Evolutionary conservation across 2,113 vertebrate genomes (phyloP).

Genomic region (Sinocyclocheilus grahami): DNA sequence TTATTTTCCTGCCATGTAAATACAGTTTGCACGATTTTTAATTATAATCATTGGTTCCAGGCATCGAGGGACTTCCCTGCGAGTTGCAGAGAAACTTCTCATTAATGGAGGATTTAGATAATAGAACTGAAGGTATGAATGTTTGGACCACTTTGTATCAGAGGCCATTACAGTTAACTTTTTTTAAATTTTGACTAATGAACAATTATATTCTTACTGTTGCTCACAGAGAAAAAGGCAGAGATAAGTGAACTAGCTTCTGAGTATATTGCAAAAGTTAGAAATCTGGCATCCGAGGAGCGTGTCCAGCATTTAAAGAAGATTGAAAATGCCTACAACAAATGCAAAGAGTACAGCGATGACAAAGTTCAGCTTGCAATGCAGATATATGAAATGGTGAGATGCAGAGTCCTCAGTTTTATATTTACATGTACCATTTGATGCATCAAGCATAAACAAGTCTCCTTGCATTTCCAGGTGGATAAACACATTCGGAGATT

Average conservation of each 20-base stretch:
- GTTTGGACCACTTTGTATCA: background rate
- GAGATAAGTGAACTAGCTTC: slow-evolving; percentile 94
- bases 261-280: slow-evolving; percentile 90
- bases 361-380: slow-evolving; percentile 98
- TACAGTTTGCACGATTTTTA: background rate
- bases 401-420: slow-evolving; percentile 21
- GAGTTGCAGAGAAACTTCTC: slow-evolving; percentile 98
- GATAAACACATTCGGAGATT: slow-evolving; percentile 95
- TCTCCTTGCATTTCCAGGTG: slow-evolving; percentile 73
- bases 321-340: slow-evolving; percentile 94
- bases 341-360: slow-evolving; percentile 97
- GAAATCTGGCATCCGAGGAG: slow-evolving; percentile 88
- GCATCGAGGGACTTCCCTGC: slow-evolving; percentile 96
- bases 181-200: background rate
- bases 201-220: background rate
- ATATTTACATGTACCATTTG: background rate
- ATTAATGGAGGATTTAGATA: slow-evolving; percentile 95
- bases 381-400: slow-evolving; percentile 99
- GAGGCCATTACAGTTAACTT: background rate
- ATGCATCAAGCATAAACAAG: background rate
- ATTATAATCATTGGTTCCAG: slow-evolving; percentile 68
- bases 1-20: background rate
- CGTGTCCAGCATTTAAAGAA: slow-evolving; percentile 92
- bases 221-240: slow-evolving; percentile 86
- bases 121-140: slow-evolving; percentile 90